Evolutionary conservation across 1,140 invertebrate genomes (phyloP), one percentile per base, ranked within the genome.

Genomic region (Lucilia cuprina): DNA sequence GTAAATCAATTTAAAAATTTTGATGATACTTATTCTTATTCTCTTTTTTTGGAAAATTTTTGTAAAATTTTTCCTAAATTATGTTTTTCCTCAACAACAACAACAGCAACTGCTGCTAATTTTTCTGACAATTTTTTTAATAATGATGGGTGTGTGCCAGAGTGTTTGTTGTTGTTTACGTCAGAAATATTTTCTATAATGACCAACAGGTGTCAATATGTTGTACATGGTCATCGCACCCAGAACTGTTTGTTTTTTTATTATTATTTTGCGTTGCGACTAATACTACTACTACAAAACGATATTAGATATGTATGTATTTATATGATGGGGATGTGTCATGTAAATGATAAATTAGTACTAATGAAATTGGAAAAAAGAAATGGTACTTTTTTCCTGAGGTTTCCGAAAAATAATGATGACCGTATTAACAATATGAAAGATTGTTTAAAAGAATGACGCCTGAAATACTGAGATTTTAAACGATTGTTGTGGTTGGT

Each of bases 151-250:
- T 60, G 55, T 60, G 55, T 60, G 14, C n/a, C 25, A 30, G 14
- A n/a, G 14, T 60, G 14, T 60, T 60, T 60, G 1, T n/a, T n/a
- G 14, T 60, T 60, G 13, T 60, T 60, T 60, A n/a, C n/a, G 55
- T 60, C 55, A 60, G 55, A 60, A 60, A 60, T 60, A 60, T 60
- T 21, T 70, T 70, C n/a, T 70, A 21, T 25, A 70, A 70, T 25
- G 65, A 21, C 65, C 65, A 70, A 70, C 65, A 70, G 65, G 65
- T 70, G 65, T 70, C 65, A 70, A 21, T 70, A 21, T 70, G 65
- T 70, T 70, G 65, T 70, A 70, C 65, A 70, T 70, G 65, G 65
- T 70, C 65, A 70, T 70, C 65, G 65, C 65, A 70, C 65, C 65
- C 65, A 21, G 21, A 70, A 19, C 55, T 60, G 55, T 60, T n/a